phyloP scores from a whole-genome alignment of 1,140 invertebrate species.

The Formica selysi region DNA sequence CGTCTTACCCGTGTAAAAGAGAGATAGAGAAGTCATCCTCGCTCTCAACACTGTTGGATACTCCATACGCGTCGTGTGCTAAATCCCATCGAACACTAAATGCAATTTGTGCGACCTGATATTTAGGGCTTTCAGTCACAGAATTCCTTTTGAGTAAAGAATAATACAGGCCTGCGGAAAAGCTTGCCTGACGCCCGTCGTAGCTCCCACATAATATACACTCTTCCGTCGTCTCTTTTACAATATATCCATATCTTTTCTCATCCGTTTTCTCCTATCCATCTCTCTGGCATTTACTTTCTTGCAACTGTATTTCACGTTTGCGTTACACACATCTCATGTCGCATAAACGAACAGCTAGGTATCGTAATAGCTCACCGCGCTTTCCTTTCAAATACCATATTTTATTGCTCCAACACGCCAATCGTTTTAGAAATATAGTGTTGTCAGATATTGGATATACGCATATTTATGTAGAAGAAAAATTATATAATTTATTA shows the following conservation, averaged over 20 bases:
- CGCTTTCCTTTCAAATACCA: conserved; percentile 54
- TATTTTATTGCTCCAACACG: conserved; percentile 47
- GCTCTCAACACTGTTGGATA: conserved; percentile 14
- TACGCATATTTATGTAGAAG: not conserved
- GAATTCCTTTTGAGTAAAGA: conserved; percentile 44
- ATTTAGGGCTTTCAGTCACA: conserved; percentile 59
- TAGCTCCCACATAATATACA: conserved; percentile 5
- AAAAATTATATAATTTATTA: conserved; percentile 36
- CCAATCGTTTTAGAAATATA: not conserved
- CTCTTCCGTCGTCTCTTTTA: conserved; percentile 1
- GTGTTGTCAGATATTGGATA: not conserved
- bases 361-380: conserved; percentile 50
- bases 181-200: conserved; percentile 22
- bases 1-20: conserved; percentile 16
- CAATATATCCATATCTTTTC: conserved; percentile 58
- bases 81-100: conserved; percentile 58
- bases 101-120: conserved; percentile 53
- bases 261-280: conserved; percentile 48
- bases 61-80: conserved; percentile 39
- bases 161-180: conserved; percentile 43
- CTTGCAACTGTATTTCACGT: conserved; percentile 41
- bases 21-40: conserved; percentile 1
- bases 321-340: conserved; percentile 45
- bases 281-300: conserved; percentile 34
- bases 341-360: conserved; percentile 34